Evolutionary conservation across 2,113 vertebrate genomes (phyloP).

Genomic region (Hyaena hyaena): DNA sequence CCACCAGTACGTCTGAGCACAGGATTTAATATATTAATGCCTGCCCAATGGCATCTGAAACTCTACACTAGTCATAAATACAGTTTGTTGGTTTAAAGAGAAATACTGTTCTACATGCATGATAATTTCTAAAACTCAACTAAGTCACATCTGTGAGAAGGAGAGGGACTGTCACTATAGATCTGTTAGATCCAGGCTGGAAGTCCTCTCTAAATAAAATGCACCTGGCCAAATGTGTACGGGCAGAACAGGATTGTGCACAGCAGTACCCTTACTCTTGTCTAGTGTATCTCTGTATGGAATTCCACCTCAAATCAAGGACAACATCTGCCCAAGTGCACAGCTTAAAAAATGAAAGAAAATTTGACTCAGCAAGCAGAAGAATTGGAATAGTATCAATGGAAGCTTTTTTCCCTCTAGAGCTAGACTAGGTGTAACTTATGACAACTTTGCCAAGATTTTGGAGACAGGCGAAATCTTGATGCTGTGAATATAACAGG

Average conservation of each 20-base stretch:
- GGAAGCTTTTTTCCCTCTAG: neutral
- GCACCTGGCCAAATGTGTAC: neutral
- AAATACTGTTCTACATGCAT: neutral
- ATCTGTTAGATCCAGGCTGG: neutral
- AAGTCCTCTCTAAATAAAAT: neutral
- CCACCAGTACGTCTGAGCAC: neutral
- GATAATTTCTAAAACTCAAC: constrained; percentile 15
- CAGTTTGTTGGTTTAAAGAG: constrained; percentile 19
- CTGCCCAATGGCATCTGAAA: neutral
- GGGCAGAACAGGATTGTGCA: neutral
- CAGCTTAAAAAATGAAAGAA: neutral
- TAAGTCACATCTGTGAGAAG: neutral
- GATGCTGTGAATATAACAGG: neutral
- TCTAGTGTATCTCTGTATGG: neutral
- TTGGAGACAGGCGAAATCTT: neutral
- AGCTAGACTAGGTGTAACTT: neutral
- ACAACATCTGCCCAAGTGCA: neutral
- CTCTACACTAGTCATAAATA: neutral
- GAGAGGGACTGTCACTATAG: neutral
- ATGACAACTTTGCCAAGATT: neutral
- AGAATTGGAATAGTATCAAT: neutral
- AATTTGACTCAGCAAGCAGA: neutral
- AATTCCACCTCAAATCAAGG: neutral
- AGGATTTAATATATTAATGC: neutral
- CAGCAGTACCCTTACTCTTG: neutral